phyloP scores from a whole-genome alignment of 1,140 invertebrate genomes.

The Neodiprion lecontei region DNA sequence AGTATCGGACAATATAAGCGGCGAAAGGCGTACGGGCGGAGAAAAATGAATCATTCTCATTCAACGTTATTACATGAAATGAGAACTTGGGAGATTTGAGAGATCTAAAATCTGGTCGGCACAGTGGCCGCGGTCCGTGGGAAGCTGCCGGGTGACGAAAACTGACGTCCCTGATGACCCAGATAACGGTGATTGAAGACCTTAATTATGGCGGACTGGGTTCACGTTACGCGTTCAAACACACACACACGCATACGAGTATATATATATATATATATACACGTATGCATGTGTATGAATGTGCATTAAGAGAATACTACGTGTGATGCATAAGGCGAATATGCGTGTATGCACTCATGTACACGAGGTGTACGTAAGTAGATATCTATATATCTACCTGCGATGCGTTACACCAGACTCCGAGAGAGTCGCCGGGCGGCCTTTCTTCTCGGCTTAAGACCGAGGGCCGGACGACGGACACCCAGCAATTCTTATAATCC shows the following conservation, averaged over 20 bases:
- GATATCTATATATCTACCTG: background rate
- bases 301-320: background rate
- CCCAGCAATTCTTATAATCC: background rate
- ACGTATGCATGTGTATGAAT: too few species aligned
- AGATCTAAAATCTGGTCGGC: background rate
- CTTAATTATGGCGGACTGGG: slow-evolving; percentile 1
- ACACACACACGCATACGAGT: background rate
- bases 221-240: background rate
- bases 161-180: slow-evolving; percentile 1
- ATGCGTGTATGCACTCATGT: background rate
- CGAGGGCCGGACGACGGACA: background rate
- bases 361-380: background rate
- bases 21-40: too few species aligned
- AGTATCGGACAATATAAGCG: too few species aligned
- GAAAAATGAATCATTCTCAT: too few species aligned
- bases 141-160: slow-evolving; percentile 6
- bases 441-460: slow-evolving; percentile 1
- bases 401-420: background rate
- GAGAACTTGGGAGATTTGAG: background rate
- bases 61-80: too few species aligned
- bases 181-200: slow-evolving; percentile 7
- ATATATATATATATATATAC: background rate
- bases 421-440: background rate
- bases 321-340: background rate
- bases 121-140: background rate